Evolutionary conservation across 2,113 vertebrate species (phyloP).

Genomic region (Paratilapia polleni): DNA sequence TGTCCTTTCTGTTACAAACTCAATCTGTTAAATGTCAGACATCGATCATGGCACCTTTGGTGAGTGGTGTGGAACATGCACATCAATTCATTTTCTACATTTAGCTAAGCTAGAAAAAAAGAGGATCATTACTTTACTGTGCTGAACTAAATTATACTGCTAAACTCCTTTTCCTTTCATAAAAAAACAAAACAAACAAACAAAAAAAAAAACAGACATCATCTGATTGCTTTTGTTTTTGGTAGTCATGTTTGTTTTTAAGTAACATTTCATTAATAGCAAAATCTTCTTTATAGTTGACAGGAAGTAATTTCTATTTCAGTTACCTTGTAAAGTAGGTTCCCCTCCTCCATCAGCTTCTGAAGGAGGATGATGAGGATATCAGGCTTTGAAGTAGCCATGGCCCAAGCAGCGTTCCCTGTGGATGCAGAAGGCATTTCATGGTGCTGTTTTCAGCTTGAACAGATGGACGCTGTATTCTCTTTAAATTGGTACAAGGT

Average conservation of each 20-base stretch:
- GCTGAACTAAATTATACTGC: background rate
- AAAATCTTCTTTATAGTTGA: background rate
- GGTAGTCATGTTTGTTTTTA: background rate
- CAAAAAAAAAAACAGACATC: background rate
- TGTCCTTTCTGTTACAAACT: constrained; percentile 58
- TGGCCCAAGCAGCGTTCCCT: constrained; percentile 99
- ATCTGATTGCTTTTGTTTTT: background rate
- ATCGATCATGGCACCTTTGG: constrained; percentile 54
- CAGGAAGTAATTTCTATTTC: background rate
- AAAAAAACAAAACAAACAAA: background rate
- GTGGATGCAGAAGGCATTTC: constrained; percentile 49
- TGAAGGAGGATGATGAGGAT: constrained; percentile 98
- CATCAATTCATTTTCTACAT: constrained; percentile 48
- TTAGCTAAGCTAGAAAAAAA: constrained; percentile 26
- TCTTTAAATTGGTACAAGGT: constrained; percentile 73
- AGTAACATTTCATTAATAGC: background rate
- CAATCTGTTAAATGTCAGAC: constrained; percentile 70
- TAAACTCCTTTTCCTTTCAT: background rate
- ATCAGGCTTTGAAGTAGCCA: constrained; percentile 98
- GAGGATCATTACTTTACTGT: constrained; percentile 4
- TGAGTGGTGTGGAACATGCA: constrained; percentile 23
- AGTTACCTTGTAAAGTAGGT: constrained; percentile 91
- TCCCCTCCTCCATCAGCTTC: constrained; percentile 99
- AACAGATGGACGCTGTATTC: constrained; percentile 49
- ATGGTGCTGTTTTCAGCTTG: background rate